Conservation (phyloP, 2,113 vertebrate species). For the Oostethus manadensis region DNA sequence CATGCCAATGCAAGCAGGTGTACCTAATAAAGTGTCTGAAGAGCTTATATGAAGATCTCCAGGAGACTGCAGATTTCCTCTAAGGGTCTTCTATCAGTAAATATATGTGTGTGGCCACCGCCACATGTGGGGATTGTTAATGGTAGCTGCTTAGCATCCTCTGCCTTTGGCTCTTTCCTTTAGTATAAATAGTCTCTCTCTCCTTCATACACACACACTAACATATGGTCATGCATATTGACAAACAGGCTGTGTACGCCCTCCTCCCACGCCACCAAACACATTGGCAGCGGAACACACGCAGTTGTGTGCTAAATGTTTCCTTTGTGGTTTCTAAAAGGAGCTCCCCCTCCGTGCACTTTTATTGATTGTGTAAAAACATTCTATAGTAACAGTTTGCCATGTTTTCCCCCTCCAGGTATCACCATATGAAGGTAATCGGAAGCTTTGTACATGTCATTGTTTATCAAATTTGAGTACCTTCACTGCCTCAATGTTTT, state of each 20-base stretch:
- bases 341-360: conserved; percentile 15
- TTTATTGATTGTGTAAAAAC: conserved; percentile 38
- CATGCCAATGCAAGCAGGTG: not conserved
- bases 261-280: conserved; percentile 16
- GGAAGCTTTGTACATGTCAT: conserved; percentile 30
- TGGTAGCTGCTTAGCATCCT: conserved; percentile 46
- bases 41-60: not conserved
- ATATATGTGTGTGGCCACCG: conserved; percentile 45
- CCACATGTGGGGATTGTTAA: conserved; percentile 63
- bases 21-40: conserved; percentile 2
- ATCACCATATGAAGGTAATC: conserved; percentile 33
- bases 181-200: conserved; percentile 38
- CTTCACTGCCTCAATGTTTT: conserved; percentile 28
- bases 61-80: conserved; percentile 8
- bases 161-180: conserved; percentile 45
- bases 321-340: conserved; percentile 34
- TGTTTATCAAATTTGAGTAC: conserved; percentile 42
- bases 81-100: conserved; percentile 9
- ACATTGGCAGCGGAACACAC: conserved; percentile 56
- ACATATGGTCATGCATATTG: conserved; percentile 61
- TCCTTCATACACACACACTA: conserved; percentile 34
- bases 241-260: conserved; percentile 53
- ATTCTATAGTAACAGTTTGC: conserved; percentile 35
- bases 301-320: conserved; percentile 20
- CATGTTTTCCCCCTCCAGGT: conserved; percentile 22